A percentile compares a stretch with the other conserved stretches of the same genome.
These are phyloP conservation scores for Choreutis nemorana DNA, from an alignment of 2,888 invertebrate species.

Conservation along the genomic window DNA sequence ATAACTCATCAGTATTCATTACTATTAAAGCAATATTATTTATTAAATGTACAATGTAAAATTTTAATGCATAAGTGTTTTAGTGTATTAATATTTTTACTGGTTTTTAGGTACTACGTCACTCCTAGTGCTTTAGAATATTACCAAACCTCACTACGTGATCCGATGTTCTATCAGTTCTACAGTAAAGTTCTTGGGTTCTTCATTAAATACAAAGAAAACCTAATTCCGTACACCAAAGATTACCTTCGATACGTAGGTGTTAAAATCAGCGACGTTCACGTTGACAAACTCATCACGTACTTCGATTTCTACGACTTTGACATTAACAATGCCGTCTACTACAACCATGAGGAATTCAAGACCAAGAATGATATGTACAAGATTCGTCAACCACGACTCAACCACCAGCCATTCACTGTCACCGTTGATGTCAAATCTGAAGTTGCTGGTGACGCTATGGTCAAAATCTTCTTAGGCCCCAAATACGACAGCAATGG, in stretches of 20 bases:
- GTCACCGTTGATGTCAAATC: constrained; percentile 60
- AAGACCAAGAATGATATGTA: constrained; percentile 26
- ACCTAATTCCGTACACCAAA: constrained; percentile 49
- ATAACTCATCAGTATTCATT: no score
- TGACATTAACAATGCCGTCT: constrained; percentile 33
- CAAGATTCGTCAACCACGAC: constrained; percentile 60
- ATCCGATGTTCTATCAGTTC: constrained; percentile 75
- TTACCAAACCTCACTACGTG: constrained; percentile 71
- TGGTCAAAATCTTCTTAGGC: constrained; percentile 67
- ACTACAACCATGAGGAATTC: constrained; percentile 24
- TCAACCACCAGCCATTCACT: constrained; percentile 70
- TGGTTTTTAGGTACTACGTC: constrained; percentile 34
- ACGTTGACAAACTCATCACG: constrained; percentile 60
- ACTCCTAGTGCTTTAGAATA: constrained; percentile 70
- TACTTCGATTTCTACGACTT: constrained; percentile 64
- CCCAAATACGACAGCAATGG: constrained; percentile 65
- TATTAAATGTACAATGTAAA: no score
- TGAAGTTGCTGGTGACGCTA: constrained; percentile 47
- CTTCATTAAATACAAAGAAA: constrained; percentile 64
- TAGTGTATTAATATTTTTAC: constrained; percentile 10
- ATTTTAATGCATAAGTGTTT: no score
- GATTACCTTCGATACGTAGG: constrained; percentile 54
- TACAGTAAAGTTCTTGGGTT: constrained; percentile 68
- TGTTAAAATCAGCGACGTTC: constrained; percentile 56
- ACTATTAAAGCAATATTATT: no score